Percentiles rank a stretch among this genome's conserved stretches.
Evolutionary conservation across 2,888 invertebrate genomes (phyloP).

Genomic region (Hoplodrina blanda): DNA sequence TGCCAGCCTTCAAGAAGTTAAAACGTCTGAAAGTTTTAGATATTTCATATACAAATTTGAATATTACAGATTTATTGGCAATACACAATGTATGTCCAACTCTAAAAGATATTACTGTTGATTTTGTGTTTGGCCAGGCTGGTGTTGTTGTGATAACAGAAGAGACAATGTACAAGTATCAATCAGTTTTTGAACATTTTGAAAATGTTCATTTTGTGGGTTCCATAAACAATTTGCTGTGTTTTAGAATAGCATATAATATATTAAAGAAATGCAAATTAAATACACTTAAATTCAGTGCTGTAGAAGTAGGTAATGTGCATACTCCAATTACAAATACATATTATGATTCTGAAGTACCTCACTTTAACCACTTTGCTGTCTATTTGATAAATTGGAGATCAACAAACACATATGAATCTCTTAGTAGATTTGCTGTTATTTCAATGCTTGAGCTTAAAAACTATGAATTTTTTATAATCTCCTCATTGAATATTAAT

Average conservation of each 20-base stretch:
- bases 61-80: slow-evolving; percentile 75
- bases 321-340: slow-evolving; percentile 22
- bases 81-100: slow-evolving; percentile 76
- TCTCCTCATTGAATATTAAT: slow-evolving; percentile 57
- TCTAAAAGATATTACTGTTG: slow-evolving; percentile 76
- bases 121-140: slow-evolving; percentile 73
- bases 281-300: slow-evolving; percentile 72
- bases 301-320: slow-evolving; percentile 64
- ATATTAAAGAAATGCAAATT: slow-evolving; percentile 72
- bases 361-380: slow-evolving; percentile 67
- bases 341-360: slow-evolving; percentile 12
- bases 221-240: slow-evolving; percentile 70
- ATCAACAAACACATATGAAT: slow-evolving; percentile 46
- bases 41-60: slow-evolving; percentile 80
- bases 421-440: slow-evolving; percentile 59
- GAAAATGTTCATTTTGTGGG: slow-evolving; percentile 81
- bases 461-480: slow-evolving; percentile 73
- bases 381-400: slow-evolving; percentile 71
- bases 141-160: slow-evolving; percentile 46
- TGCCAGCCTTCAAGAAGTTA: slow-evolving; percentile 73
- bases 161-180: slow-evolving; percentile 66
- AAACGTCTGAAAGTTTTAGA: slow-evolving; percentile 76
- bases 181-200: slow-evolving; percentile 76
- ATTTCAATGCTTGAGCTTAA: slow-evolving; percentile 63
- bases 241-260: slow-evolving; percentile 67